Conservation (phyloP, 2,797 vertebrate species). For the Chromobotia macracanthus region DNA sequence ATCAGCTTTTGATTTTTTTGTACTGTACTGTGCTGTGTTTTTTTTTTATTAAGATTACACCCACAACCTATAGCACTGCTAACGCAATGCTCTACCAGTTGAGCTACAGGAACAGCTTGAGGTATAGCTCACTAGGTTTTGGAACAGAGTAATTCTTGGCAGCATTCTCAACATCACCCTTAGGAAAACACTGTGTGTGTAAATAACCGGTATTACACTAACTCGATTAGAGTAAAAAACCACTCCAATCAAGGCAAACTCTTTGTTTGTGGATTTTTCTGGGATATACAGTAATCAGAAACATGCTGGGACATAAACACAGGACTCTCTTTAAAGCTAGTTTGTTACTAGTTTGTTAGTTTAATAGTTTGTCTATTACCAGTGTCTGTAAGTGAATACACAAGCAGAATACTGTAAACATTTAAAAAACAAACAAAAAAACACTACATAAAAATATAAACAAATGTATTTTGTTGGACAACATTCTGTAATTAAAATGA, state of each 20-base stretch:
- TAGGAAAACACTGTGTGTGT: not conserved
- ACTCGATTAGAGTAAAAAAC: conserved; percentile 13
- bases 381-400: not conserved
- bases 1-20: too few relatives aligned
- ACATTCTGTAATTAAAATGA: too few relatives aligned
- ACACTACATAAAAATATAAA: too few relatives aligned
- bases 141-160: not conserved
- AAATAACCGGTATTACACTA: conserved; percentile 4
- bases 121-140: not conserved
- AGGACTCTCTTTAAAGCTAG: not conserved
- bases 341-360: not conserved
- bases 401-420: too few relatives aligned
- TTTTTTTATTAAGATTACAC: not conserved
- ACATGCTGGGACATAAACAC: conserved; percentile 16
- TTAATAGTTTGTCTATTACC: too few relatives aligned
- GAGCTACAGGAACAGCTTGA: too few relatives aligned
- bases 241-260: conserved; percentile 25
- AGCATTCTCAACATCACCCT: conserved; percentile 2
- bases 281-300: conserved; percentile 24
- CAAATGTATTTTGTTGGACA: too few relatives aligned
- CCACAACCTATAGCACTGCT: not conserved
- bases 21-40: too few relatives aligned
- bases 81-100: not conserved
- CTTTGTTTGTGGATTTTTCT: conserved; percentile 18
- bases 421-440: too few relatives aligned